These are phyloP conservation scores for Ectemnius continuus DNA, from an alignment of 2,888 invertebrate genomes.

Conservation along the genomic window DNA sequence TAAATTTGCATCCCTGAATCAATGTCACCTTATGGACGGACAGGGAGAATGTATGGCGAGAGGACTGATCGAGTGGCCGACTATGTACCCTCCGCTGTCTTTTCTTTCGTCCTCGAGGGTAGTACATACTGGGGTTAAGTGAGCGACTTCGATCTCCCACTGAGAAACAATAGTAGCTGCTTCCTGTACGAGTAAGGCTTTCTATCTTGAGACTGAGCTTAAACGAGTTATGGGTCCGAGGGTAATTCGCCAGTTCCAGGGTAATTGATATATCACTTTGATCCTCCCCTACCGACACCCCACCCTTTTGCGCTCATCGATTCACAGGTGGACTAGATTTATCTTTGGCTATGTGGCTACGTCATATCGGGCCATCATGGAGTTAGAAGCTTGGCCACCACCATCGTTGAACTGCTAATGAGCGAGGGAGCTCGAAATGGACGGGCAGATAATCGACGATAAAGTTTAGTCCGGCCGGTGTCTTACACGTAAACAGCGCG, in stretches of 20 bases:
- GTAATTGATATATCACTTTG: conserved; percentile 19
- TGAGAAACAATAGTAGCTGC: too few species aligned
- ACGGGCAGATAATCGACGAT: conserved; percentile 26
- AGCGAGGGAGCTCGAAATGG: conserved; percentile 40
- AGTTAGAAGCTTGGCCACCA: conserved; percentile 30
- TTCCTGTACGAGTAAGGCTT: too few species aligned
- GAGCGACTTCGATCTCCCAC: too few species aligned
- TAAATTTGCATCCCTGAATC: conserved; percentile 32
- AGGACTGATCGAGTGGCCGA: too few species aligned
- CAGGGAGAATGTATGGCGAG: too few species aligned
- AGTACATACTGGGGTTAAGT: too few species aligned
- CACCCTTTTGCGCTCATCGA: conserved; percentile 18
- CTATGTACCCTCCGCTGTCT: too few species aligned
- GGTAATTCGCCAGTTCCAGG: conserved; percentile 9
- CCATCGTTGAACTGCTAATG: conserved; percentile 43
- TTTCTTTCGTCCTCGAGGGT: too few species aligned
- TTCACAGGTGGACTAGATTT: conserved; percentile 42
- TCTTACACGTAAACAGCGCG: conserved; percentile 20
- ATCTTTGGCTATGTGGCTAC: conserved; percentile 37
- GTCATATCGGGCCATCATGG: conserved; percentile 22
- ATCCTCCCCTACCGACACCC: conserved; percentile 19
- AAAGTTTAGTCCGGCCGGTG: conserved; percentile 8
- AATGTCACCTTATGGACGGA: not conserved
- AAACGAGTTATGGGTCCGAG: conserved; percentile 15
- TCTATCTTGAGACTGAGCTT: not conserved